Base-by-base conservation (phyloP, 92 coral and sea anemone species). In the Porites rus region DNA sequence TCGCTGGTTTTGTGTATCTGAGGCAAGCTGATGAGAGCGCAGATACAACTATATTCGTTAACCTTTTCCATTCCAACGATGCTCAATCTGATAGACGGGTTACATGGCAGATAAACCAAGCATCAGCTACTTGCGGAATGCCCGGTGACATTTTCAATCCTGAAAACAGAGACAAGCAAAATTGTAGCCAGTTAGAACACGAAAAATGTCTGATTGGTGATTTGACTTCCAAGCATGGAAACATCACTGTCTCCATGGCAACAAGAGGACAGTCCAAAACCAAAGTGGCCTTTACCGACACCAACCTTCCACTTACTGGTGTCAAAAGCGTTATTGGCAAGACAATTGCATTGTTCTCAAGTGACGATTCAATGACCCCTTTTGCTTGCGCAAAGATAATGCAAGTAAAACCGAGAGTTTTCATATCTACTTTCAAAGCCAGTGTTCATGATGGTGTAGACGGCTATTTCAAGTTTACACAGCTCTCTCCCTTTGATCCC, bases 1-100 rank as follows among this genome's bases (percentile, higher is more conserved):
- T 97, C 43, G 98, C 99, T 0, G 99, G 99, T 3, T 90, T 88
- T 21, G 95, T 95, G 65, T 93, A 87, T 67, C 84, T 97, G 24
- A 86, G 97, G 69, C 98, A 97, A 86, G 80, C 78, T 58, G 88
- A 87, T 10, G 77, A 62, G 67, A 71, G 61, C n/a, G 56, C 74
- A n/a, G 96, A 89, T 70, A 93, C 97, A 7, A 71, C 87, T 18
- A 81, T 97, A 1, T 90, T 83, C 24, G 93, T 56, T 16, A 92
- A 95, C 78, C 78, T 97, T 76, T 97, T 97, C 75, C 91, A 84
- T 86, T 93, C 93, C 20, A 79, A 88, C 69, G 84, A 77, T 31
- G 60, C 84, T 2, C 79, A 93, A 31, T 62, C 75, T 17, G 52
- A 20, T 20, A 87, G 65, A 25, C 71, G 24, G 16, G 90, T 82